A percentile compares a stretch with the other conserved stretches of the same genome.
phyloP scores from a whole-genome alignment of 2,113 vertebrate species.

The Isichthys henryi region DNA sequence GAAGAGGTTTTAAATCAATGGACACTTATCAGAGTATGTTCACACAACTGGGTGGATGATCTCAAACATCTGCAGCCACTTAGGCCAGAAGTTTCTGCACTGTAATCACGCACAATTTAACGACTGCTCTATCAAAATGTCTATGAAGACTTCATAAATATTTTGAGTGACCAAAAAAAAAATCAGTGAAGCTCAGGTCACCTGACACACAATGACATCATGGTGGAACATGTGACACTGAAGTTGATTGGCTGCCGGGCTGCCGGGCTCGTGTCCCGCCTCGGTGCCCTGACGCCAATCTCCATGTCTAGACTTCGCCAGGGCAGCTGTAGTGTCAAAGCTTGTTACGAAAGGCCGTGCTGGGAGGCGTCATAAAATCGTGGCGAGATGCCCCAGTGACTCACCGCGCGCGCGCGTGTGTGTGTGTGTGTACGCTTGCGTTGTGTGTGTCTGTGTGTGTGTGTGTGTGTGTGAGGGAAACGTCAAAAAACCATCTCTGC shows the following conservation, averaged over 20 bases:
- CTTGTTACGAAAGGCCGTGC: slow-evolving; percentile 6
- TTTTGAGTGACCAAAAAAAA: background rate
- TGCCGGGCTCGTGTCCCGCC: background rate
- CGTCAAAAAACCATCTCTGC: slow-evolving; percentile 1
- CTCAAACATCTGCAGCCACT: slow-evolving; percentile 1
- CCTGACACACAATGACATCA: background rate
- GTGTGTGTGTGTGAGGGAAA: background rate
- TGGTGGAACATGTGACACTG: background rate
- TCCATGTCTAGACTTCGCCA: slow-evolving; percentile 14
- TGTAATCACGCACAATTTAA: background rate
- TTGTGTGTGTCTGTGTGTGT: background rate
- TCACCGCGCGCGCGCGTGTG: slow-evolving; percentile 7
- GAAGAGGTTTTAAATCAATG: background rate
- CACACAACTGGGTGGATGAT: background rate
- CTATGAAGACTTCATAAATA: background rate
- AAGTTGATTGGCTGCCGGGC: background rate
- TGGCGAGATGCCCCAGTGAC: slow-evolving; percentile 5
- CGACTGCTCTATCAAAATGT: background rate
- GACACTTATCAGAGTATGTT: background rate
- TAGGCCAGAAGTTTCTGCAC: background rate
- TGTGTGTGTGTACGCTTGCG: background rate
- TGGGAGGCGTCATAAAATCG: background rate
- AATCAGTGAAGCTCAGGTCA: background rate
- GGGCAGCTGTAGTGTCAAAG: slow-evolving; percentile 4
- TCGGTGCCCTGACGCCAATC: background rate